Percentiles rank a stretch among this genome's conserved stretches.
Evolutionary conservation across 2,797 vertebrate genomes (phyloP).

Genomic region (Phalloptychus januarius): DNA sequence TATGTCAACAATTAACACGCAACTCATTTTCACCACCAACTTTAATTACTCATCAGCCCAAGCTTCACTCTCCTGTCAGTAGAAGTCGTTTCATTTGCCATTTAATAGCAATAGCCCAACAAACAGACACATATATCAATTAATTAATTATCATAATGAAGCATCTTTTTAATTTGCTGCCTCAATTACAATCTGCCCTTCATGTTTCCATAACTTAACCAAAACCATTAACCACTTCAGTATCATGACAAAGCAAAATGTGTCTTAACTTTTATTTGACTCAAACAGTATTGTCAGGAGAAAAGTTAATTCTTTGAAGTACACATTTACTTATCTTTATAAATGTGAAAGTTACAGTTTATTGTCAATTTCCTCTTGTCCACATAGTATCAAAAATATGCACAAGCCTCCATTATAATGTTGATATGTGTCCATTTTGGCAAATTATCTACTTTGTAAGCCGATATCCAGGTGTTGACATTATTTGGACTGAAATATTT

Average conservation of each 20-base stretch:
- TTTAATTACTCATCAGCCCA: constrained; percentile 56
- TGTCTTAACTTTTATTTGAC: constrained; percentile 6
- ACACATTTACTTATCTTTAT: background rate
- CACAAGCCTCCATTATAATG: background rate
- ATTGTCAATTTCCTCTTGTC: background rate
- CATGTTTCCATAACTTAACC: constrained; percentile 46
- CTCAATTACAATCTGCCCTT: constrained; percentile 51
- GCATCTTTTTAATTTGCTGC: constrained; percentile 46
- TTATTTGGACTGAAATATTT: background rate
- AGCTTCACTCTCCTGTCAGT: constrained; percentile 51
- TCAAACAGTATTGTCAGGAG: constrained; percentile 16
- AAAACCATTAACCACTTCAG: constrained; percentile 20
- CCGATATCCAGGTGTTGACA: background rate
- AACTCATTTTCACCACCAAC: constrained; percentile 25
- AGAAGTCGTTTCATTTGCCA: constrained; percentile 71
- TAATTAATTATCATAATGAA: constrained; percentile 72
- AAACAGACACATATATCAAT: constrained; percentile 65
- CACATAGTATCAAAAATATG: background rate
- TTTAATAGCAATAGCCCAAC: constrained; percentile 53
- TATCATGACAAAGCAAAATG: constrained; percentile 10
- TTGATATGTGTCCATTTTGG: background rate
- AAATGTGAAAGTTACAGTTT: background rate
- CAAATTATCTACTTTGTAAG: background rate
- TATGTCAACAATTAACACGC: constrained; percentile 33
- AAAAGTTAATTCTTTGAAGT: background rate